A percentile compares a stretch with the other conserved stretches of the same genome.
Evolutionary conservation across 2,888 invertebrate species (phyloP).

Genomic region (Amphipoea oculea): DNA sequence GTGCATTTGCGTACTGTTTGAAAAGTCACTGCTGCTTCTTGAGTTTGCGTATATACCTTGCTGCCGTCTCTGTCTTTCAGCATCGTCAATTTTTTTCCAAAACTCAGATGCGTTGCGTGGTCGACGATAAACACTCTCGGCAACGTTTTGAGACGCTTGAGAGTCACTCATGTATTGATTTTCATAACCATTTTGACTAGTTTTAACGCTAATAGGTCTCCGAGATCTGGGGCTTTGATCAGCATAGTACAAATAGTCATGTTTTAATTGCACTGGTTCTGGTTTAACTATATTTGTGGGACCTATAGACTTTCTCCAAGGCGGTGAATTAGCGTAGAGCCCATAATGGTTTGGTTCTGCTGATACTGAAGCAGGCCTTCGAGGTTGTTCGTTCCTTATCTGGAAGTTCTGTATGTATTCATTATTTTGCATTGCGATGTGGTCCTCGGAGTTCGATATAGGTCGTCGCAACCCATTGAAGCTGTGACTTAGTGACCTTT

Average conservation of each 20-base stretch:
- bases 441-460: constrained; percentile 88
- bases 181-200: constrained; percentile 84
- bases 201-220: constrained; percentile 93
- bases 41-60: constrained; percentile 80
- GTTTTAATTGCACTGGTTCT: constrained; percentile 82
- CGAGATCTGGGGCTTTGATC: constrained; percentile 94
- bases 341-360: constrained; percentile 89
- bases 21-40: constrained; percentile 84
- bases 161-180: constrained; percentile 89
- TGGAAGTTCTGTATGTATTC: constrained; percentile 81
- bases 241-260: constrained; percentile 92
- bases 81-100: constrained; percentile 92
- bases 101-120: constrained; percentile 91
- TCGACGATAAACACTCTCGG: constrained; percentile 79
- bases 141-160: constrained; percentile 81
- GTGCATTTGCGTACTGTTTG: constrained; percentile 75
- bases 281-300: constrained; percentile 80
- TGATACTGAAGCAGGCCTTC: constrained; percentile 87
- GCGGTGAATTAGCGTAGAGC: constrained; percentile 82
- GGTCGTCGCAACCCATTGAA: constrained; percentile 87
- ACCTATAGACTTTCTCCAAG: constrained; percentile 83
- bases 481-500: constrained; percentile 84
- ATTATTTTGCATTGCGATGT: constrained; percentile 89
- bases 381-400: constrained; percentile 83
- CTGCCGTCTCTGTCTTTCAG: constrained; percentile 83